Evolutionary conservation across 2,888 invertebrate genomes (phyloP), one percentile per base, ranked within the genome.

Genomic region (Drosophila testacea): DNA sequence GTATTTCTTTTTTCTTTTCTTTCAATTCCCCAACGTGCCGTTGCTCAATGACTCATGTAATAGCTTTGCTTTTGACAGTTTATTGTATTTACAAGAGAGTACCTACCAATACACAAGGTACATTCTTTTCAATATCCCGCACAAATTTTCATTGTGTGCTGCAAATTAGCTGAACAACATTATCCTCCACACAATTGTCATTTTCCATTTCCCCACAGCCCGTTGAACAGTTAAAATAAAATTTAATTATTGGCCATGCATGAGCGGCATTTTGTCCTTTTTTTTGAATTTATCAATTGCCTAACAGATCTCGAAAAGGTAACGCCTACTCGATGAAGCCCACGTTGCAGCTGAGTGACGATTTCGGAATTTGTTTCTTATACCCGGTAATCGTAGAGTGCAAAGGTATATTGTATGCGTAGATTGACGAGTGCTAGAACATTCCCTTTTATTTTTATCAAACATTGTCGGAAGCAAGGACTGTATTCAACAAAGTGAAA

Each of bases 1-100:
- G 13, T 41, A 5, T 32, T 51, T 60, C 2, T 39, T 59, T 63
- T 4, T 16, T 47, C n/a, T n/a, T 27, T 13, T 11, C 27, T 27
- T 36, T 42, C 56, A 69, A 73, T 75, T 72, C 62, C 63, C 69
- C 62, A 50, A 36, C 11, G 76, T 68, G 61, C 44, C 57, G 59
- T 65, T 81, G 86, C 59, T 78, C 86, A 84, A 84, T 84, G 86
- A 72, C 74, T 86, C 84, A 80, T 81, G 86, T 86, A 86, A 86
- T 84, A 66, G 86, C 77, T 79, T 79, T 63, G 72, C 84, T 76
- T 81, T 74, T 66, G 52, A 9, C 65, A 62, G 63, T 61, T 79
- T 66, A 75, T 75, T 75, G 76, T 73, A 10, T 39, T 30, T 22
- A 27, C 36, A 7, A 34, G 1, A 22, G 28, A 1, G 11, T 11